Conservation (phyloP, 2,113 vertebrate genomes). For the Gobiocypris rarus region DNA sequence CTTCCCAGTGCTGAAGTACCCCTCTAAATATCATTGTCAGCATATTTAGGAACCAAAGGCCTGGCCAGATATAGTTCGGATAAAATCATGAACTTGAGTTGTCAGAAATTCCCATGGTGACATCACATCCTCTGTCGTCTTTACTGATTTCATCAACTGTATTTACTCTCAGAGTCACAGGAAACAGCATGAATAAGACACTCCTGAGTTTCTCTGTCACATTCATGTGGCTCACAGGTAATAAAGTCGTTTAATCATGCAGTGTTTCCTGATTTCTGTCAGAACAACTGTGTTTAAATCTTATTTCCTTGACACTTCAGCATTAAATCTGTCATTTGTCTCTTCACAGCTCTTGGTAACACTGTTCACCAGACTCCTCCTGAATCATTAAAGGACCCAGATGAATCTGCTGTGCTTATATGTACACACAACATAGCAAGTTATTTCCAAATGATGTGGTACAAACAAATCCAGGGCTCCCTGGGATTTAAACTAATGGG, state of each 20-base stretch:
- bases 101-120: not conserved
- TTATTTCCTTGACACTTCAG: not conserved
- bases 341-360: not conserved
- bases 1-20: too few relatives aligned
- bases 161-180: not conserved
- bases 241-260: not conserved
- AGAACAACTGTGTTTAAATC: not conserved
- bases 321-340: not conserved
- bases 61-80: not conserved
- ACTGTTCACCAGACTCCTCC: constrained; percentile 12
- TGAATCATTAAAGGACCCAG: not conserved
- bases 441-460: not conserved
- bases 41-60: not conserved
- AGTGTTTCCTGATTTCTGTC: not conserved
- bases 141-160: not conserved
- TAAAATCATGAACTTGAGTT: not conserved
- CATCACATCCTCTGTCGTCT: not conserved
- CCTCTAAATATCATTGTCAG: too few relatives aligned
- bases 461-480: constrained; percentile 11
- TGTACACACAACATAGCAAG: not conserved
- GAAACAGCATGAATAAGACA: not conserved
- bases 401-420: not conserved
- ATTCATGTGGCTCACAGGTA: constrained; percentile 1
- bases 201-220: not conserved
- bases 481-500: constrained; percentile 25